Conservation (phyloP, 37 sponge, comb jelly and placozoan genomes). For the Amphimedon queenslandica region DNA sequence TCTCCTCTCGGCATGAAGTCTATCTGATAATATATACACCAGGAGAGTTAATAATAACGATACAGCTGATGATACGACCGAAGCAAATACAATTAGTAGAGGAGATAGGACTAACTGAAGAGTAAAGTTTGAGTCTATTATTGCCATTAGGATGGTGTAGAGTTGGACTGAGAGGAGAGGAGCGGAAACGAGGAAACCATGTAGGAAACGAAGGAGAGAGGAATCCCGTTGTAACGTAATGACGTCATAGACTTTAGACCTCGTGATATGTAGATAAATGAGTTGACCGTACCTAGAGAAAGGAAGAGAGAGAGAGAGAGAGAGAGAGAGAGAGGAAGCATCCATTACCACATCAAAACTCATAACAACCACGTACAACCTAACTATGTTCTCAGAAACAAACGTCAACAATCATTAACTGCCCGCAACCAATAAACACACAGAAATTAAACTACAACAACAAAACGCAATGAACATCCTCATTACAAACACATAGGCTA, state of each 20-base stretch:
- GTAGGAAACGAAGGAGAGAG: constrained; percentile 51
- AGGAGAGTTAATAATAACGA: constrained; percentile 32
- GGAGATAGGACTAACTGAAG: neutral
- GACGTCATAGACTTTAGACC: constrained; percentile 2
- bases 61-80: constrained; percentile 5
- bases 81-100: constrained; percentile 9
- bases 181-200: constrained; percentile 43
- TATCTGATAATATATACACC: constrained; percentile 21
- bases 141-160: constrained; percentile 4
- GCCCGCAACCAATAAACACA: too few relatives aligned
- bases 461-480: too few relatives aligned
- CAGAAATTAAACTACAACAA: too few relatives aligned
- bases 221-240: constrained; percentile 34
- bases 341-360: too few relatives aligned
- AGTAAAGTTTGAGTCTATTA: neutral
- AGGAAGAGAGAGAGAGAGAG: neutral
- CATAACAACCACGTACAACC: too few relatives aligned
- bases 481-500: too few relatives aligned
- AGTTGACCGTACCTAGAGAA: constrained; percentile 26
- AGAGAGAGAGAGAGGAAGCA: too few relatives aligned
- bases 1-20: constrained; percentile 22
- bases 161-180: constrained; percentile 61
- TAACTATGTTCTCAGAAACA: too few relatives aligned
- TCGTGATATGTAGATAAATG: constrained; percentile 7
- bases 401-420: too few relatives aligned